phyloP scores from a whole-genome alignment of 2,113 vertebrate species.

The Sitta europaea region DNA sequence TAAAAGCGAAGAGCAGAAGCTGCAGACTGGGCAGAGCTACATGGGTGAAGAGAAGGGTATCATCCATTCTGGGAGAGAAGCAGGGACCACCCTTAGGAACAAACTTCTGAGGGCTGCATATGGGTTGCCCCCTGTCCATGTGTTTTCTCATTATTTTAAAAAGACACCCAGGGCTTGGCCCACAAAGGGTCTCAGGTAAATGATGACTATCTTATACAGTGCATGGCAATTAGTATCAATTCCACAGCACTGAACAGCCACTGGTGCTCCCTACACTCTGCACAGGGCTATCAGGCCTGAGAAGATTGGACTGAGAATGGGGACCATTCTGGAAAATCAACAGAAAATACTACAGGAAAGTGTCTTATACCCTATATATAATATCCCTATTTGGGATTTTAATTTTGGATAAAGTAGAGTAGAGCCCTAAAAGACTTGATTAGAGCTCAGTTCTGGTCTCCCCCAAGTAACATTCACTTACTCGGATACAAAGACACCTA shows the following conservation, averaged over 20 bases:
- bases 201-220: background rate
- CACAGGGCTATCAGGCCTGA: background rate
- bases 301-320: background rate
- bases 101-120: background rate
- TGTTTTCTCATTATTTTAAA: background rate
- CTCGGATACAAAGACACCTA: background rate
- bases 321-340: background rate
- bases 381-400: background rate
- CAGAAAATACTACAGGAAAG: background rate
- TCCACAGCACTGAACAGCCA: background rate
- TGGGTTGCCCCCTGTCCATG: background rate
- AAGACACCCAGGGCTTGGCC: background rate
- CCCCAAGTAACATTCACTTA: background rate
- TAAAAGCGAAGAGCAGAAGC: background rate
- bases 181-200: background rate
- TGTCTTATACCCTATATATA: background rate
- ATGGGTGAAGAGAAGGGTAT: background rate
- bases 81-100: background rate
- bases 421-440: background rate
- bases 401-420: background rate
- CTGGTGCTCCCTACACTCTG: background rate
- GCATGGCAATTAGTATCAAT: background rate
- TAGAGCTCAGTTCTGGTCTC: background rate
- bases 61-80: background rate
- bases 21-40: background rate